These are phyloP conservation scores for Deilephila porcellus DNA, from an alignment of 2,888 invertebrate genomes.

Conservation along the genomic window DNA sequence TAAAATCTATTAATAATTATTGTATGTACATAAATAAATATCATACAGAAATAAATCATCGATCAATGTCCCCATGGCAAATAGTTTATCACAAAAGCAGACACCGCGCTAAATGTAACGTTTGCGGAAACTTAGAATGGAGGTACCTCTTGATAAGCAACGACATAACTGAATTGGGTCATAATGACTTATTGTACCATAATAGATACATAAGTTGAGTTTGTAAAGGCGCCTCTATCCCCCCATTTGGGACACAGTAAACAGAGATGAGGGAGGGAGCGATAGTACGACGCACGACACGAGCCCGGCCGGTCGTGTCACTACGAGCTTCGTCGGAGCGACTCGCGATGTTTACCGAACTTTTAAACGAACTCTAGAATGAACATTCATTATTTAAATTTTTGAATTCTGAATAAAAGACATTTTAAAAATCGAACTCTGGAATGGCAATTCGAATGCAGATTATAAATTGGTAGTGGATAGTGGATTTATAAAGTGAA, in stretches of 20 bases:
- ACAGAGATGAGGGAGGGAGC: constrained; percentile 79
- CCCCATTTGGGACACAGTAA: constrained; percentile 78
- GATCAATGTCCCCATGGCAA: constrained; percentile 10
- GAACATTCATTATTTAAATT: constrained; percentile 26
- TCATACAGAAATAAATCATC: too few relatives aligned
- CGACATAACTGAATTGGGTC: constrained; percentile 48
- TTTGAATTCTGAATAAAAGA: constrained; percentile 29
- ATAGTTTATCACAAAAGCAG: constrained; percentile 8
- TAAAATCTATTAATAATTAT: background rate
- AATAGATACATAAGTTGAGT: constrained; percentile 69
- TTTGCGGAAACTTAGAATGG: constrained; percentile 16
- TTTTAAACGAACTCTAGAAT: constrained; percentile 48
- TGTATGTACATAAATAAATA: background rate
- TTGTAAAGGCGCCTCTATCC: constrained; percentile 72
- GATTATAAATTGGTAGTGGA: constrained; percentile 48
- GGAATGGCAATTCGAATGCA: constrained; percentile 36
- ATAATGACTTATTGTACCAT: constrained; percentile 58
- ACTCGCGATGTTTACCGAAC: constrained; percentile 64
- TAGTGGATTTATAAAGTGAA: constrained; percentile 52
- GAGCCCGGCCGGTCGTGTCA: constrained; percentile 70
- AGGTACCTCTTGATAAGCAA: constrained; percentile 28
- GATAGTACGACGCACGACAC: constrained; percentile 77
- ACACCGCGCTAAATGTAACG: background rate
- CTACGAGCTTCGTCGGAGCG: constrained; percentile 49
- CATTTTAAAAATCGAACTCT: constrained; percentile 47